Base-by-base conservation (phyloP, 92 coral and sea anemone species). In the Galaxea fascicularis region DNA sequence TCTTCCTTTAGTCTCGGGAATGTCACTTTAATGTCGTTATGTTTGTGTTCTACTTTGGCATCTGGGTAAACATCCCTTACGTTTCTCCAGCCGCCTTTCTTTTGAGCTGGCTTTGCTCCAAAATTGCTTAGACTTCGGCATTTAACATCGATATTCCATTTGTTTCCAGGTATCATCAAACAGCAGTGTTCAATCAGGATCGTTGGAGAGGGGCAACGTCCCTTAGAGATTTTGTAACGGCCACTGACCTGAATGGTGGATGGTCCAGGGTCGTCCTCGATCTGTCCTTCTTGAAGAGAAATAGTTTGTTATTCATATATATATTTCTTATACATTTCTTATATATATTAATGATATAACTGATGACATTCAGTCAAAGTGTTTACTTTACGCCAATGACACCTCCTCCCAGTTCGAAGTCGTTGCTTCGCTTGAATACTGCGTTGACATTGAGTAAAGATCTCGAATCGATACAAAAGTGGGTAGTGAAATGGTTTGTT, bases 91-190 rank as follows among this genome's bases (percentile, higher is more conserved):
- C 10, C 13, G 18, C 0, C 24, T 41, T 0, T 24, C 47, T 20
- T 22, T 24, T n/a, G 15, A 8, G 54, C 9, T 1, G n/a, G n/a
- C n/a, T 10, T 3, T 41, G 16, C 59, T 18, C 27, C 9, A 0
- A 13, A 4, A 16, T 49, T 26, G 10, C 27, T 49, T 17, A 3
- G 25, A 0, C 9, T 8, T 17, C 84, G 74, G 14, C 76, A 79
- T 65, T 79, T 49, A 12, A 79, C 24, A 20, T 15, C 8, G 8
- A 51, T 65, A 10, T 20, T 18, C 84, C 76, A 79, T 29, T 52
- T 31, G 46, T 79, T 65, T 8, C 84, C 84, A 8, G 13, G 39
- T 4, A 64, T 35, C 84, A 79, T 31, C 35, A 79, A 79, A 51
- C 65, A 49, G 30, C 63, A 49, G 57, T 79, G 84, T 11, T 65